Percentiles rank a stretch among this genome's conserved stretches.
phyloP scores from a whole-genome alignment of 2,113 vertebrate genomes.

The Struthidea cinerea region DNA sequence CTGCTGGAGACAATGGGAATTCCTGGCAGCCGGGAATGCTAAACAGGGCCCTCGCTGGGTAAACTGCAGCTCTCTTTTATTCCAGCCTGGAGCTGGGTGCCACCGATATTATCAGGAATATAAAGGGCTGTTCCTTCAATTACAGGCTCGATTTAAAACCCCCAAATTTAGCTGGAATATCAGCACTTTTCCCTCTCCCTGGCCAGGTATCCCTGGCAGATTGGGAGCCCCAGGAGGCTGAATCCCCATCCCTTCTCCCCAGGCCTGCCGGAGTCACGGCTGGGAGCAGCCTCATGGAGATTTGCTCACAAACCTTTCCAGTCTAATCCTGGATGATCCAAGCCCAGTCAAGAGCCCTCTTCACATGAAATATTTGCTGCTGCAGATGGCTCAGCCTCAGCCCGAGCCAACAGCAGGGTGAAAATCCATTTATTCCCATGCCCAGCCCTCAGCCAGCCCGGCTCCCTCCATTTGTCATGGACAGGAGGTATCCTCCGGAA shows the following conservation, averaged over 20 bases:
- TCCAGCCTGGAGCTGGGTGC: not conserved
- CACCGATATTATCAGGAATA: not conserved
- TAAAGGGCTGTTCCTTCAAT: not conserved
- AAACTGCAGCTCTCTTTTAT: constrained; percentile 1
- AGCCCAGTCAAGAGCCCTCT: constrained; percentile 21
- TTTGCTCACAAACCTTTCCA: constrained; percentile 49
- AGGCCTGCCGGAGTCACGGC: not conserved
- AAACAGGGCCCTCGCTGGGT: not conserved
- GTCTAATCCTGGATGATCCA: constrained; percentile 24
- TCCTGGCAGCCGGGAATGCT: not conserved
- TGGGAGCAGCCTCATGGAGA: not conserved
- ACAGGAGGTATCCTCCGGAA: not conserved
- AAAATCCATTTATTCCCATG: constrained; percentile 18
- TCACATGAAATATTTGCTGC: constrained; percentile 31
- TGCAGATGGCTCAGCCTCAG: constrained; percentile 51
- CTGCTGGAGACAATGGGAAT: constrained; percentile 5
- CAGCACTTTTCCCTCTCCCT: not conserved
- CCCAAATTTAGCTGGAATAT: not conserved
- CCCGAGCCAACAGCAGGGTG: constrained; percentile 5
- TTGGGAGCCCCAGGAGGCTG: not conserved
- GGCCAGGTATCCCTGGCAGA: not conserved
- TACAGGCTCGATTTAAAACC: not conserved
- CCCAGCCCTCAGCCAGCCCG: not conserved
- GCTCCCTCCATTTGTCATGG: not conserved
- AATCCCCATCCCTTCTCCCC: not conserved